A percentile compares a stretch with the other conserved stretches of the same genome.
These are phyloP conservation scores for Xenopus borealis DNA, from an alignment of 2,113 vertebrate genomes.

Conservation along the genomic window DNA sequence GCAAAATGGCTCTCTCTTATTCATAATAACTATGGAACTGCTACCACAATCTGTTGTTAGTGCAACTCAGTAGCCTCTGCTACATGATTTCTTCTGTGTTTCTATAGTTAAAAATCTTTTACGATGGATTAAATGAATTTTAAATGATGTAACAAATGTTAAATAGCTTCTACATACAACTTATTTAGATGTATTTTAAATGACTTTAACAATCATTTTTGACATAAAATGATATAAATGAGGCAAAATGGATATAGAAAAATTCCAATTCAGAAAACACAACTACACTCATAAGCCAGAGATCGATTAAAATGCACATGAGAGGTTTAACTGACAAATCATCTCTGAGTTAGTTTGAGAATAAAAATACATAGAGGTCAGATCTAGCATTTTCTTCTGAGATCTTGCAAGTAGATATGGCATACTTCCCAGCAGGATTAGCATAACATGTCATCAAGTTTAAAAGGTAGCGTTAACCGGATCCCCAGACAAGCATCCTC, in stretches of 20 bases:
- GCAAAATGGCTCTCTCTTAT: conserved; percentile 17
- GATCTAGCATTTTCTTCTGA: conserved; percentile 10
- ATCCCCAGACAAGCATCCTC: conserved; percentile 22
- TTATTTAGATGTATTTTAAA: background rate
- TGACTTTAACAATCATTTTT: background rate
- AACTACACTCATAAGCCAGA: background rate
- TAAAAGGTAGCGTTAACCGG: conserved; percentile 6
- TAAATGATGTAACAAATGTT: conserved; percentile 2
- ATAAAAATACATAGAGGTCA: conserved; percentile 3
- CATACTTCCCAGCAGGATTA: conserved; percentile 28
- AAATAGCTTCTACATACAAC: background rate
- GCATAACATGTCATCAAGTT: conserved; percentile 17
- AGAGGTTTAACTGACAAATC: conserved; percentile 23
- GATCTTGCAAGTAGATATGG: conserved; percentile 13
- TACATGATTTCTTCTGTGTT: background rate
- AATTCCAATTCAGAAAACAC: conserved; percentile 10
- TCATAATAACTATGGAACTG: conserved; percentile 7
- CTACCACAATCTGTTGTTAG: conserved; percentile 1
- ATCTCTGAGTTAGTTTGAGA: conserved; percentile 9
- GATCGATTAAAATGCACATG: background rate
- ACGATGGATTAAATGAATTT: background rate
- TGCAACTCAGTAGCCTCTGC: background rate
- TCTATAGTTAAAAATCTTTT: background rate
- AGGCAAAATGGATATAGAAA: background rate
- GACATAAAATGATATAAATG: background rate